phyloP scores from a whole-genome alignment of 1,140 invertebrate species.

The Scaptomyza graminum region DNA sequence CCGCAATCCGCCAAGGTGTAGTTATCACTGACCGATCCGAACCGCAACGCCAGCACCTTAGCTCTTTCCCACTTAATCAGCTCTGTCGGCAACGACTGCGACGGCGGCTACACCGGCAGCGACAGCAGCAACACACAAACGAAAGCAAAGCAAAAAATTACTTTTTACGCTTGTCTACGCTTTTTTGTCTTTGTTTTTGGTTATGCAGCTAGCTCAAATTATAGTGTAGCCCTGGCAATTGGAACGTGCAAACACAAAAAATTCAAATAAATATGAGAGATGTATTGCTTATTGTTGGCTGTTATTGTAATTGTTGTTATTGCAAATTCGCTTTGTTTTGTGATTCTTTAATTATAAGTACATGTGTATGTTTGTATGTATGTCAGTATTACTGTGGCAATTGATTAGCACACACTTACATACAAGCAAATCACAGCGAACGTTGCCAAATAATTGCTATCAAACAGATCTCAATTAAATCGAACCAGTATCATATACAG shows the following conservation, averaged over 20 bases:
- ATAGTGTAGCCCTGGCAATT: slow-evolving; percentile 47
- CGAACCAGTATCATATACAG: neutral
- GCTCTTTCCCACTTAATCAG: slow-evolving; percentile 46
- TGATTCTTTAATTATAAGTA: slow-evolving; percentile 45
- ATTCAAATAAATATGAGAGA: slow-evolving; percentile 4
- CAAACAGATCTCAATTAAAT: slow-evolving; percentile 18
- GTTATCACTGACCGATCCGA: slow-evolving; percentile 68
- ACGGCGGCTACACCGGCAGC: neutral
- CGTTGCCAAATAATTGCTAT: slow-evolving; percentile 60
- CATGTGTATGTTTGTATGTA: neutral
- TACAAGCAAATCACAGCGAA: slow-evolving; percentile 6
- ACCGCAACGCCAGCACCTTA: slow-evolving; percentile 48
- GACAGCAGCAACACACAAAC: slow-evolving; percentile 20
- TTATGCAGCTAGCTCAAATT: slow-evolving; percentile 6
- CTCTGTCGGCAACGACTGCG: slow-evolving; percentile 13
- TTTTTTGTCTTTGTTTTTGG: neutral
- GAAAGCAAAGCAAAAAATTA: slow-evolving; percentile 33
- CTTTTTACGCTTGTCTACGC: slow-evolving; percentile 11
- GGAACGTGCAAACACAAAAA: slow-evolving; percentile 25
- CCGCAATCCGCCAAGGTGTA: slow-evolving; percentile 51
- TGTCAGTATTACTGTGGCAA: slow-evolving; percentile 43
- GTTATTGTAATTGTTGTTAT: slow-evolving; percentile 42
- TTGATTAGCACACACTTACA: slow-evolving; percentile 47
- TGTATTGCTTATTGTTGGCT: slow-evolving; percentile 22
- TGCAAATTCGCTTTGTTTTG: slow-evolving; percentile 23